Conservation (phyloP, 2,113 vertebrate genomes). For the Junco hyemalis region DNA sequence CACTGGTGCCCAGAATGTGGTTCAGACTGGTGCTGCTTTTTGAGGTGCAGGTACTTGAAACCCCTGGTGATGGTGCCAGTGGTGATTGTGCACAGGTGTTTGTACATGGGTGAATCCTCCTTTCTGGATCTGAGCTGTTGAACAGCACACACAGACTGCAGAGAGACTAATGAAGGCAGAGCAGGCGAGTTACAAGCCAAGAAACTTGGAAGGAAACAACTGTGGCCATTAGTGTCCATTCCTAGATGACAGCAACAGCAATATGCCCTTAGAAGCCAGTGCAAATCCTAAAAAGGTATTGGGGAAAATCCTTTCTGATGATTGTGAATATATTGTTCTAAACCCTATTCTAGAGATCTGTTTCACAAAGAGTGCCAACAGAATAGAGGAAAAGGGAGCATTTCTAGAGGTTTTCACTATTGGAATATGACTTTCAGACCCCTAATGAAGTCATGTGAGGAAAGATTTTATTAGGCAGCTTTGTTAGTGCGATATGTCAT, state of each 20-base stretch:
- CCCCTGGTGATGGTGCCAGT: background rate
- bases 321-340: background rate
- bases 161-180: background rate
- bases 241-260: background rate
- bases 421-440: background rate
- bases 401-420: background rate
- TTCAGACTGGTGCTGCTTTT: background rate
- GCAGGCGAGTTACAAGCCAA: background rate
- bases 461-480: background rate
- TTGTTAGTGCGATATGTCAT: background rate
- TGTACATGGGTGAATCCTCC: accelerated
- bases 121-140: background rate
- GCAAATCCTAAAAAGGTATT: background rate
- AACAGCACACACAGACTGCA: background rate
- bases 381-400: background rate
- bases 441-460: background rate
- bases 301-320: background rate
- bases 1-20: background rate
- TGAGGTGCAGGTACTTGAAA: background rate
- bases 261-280: background rate
- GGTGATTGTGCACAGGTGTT: accelerated
- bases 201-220: background rate
- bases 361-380: background rate
- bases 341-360: background rate
- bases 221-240: background rate